Base-by-base conservation (phyloP, 2,888 invertebrate species). In the Acleris literana region DNA sequence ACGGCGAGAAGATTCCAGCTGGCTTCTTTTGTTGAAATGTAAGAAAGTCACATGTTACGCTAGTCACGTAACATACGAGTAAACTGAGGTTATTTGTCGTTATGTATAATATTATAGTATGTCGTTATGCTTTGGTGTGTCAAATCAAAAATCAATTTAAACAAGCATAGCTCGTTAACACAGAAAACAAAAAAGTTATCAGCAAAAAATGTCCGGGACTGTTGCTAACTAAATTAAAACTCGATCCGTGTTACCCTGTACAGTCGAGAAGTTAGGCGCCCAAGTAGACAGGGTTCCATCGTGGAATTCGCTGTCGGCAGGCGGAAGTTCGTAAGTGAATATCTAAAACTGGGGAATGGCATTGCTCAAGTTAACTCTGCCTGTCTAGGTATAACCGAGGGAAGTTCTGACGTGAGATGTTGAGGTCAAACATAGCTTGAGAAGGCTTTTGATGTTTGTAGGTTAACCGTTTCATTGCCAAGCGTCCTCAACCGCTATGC, bases 301-400 rank as follows among this genome's bases (percentile, higher is more conserved):
- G 11, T 49, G 64, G 60, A 51, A 43, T 59, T 22, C 64, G 51
- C 18, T 46, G 58, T 55, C 59, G 55, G 33, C 59, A 25, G 29
- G 53, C 22, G 13, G 57, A 48, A 62, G 52, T 62, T 61, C 5
- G 61, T 62, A 51, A 57, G 51, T 22, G 65, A 46, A 43, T 33
- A 59, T 48, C 60, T 44, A 33, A 58, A 58, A 48, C 18, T 25
- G 20, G 53, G 20, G 20, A 44, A 43, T 49, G 20, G 44, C 55
- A 55, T 64, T 56, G 57, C 55, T 56, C 52, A 20, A 66, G 52
- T 61, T 62, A 62, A 53, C 53, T 17, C 25, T 52, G 17, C 55
- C 44, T 61, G 39, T 51, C 51, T 51, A 4, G 11, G 44, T 29
- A 29, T 18, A 29, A 29, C 29, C 13, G n/a, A 11, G 5, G 3